These are phyloP conservation scores for Proteles cristata DNA, from an alignment of 2,113 vertebrate species.

Conservation along the genomic window DNA sequence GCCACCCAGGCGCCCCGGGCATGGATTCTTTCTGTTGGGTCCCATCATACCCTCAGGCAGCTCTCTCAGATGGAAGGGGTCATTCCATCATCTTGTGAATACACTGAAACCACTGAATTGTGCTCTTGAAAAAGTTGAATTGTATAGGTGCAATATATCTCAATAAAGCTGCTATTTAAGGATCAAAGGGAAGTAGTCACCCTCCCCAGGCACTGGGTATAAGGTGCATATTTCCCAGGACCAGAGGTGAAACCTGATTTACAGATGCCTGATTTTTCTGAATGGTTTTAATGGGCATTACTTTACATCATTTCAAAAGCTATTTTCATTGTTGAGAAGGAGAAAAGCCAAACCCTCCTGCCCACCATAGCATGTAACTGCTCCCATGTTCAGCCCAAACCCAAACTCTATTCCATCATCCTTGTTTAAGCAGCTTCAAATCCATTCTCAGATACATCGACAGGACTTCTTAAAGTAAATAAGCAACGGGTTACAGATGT, in stretches of 20 bases:
- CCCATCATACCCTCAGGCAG: no score
- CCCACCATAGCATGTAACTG: neutral
- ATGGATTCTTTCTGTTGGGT: neutral
- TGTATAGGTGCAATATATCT: neutral
- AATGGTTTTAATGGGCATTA: neutral
- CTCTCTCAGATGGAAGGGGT: neutral
- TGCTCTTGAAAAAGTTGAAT: neutral
- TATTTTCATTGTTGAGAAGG: neutral
- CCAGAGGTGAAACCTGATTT: neutral
- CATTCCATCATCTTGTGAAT: neutral
- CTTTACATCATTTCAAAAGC: neutral
- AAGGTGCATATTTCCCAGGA: neutral
- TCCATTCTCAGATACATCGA: neutral
- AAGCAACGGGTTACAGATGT: neutral
- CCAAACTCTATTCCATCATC: neutral
- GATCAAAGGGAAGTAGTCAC: neutral
- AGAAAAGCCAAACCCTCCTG: neutral
- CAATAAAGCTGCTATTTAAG: neutral
- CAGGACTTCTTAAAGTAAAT: neutral
- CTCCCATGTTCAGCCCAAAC: neutral
- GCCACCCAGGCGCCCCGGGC: no score
- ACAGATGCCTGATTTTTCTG: neutral
- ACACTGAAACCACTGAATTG: neutral
- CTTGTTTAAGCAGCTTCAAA: neutral
- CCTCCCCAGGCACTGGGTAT: neutral